Evolutionary conservation across 2,797 vertebrate species (phyloP), one percentile per base, ranked within the genome.

Genomic region (Oreochromis mossambicus): DNA sequence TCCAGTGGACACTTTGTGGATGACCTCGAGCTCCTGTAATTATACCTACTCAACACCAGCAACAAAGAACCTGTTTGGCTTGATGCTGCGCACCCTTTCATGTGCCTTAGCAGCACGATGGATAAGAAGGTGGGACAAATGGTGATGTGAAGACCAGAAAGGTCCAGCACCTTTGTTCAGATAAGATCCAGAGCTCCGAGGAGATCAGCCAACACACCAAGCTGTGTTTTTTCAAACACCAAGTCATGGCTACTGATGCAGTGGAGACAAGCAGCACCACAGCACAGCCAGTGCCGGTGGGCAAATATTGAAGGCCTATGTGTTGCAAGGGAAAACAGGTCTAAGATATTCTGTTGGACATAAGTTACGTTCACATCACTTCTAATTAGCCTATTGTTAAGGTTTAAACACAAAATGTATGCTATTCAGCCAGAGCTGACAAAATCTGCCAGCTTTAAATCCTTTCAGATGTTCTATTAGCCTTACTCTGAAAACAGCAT

Each of bases 141-240:
- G 0, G 6, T 36, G 32, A 36, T 5, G 58, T 36, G 6, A 36
- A 61, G 32, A 61, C 0, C 58, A 61, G 58, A 1, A n/a, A n/a
- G 7, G 17, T 36, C 58, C 58, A 36, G 29, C 34, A 63, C 19
- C 4, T 3, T 63, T 3, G 58, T 38, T n/a, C 2, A 2, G 32
- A 63, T 63, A 63, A 63, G 58, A 0, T 21, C 19, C 2, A 0
- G 0, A 66, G 34, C 61, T 66, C 19, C 34, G 21, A 1, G 11
- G 7, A 66, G 61, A 66, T 24, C 63, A 68, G 12, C 63, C n/a
- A 38, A 1, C 11, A 38, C 3, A 63, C 34, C 58, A 13, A 66
- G 34, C 61, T 21, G 34, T 0, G 0, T 66, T 61, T 61, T 5
- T 34, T 36, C 7, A 19, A 63, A 8, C 56, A 58, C 56, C 1